phyloP scores from a whole-genome alignment of 2,113 vertebrate species.

The Campylomormyrus tamandua region DNA sequence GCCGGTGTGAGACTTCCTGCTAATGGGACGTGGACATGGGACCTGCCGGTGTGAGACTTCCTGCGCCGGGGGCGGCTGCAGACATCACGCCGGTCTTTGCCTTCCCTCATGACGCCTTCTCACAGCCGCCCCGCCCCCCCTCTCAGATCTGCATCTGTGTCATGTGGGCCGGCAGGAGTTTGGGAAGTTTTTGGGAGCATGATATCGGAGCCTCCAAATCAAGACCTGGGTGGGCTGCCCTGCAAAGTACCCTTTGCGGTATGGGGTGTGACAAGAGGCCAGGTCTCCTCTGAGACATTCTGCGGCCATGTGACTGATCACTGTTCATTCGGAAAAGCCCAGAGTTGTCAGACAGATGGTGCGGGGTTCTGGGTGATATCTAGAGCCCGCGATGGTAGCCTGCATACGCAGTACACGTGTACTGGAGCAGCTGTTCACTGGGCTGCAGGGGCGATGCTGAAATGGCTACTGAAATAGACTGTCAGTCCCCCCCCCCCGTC shows the following conservation, averaged over 20 bases:
- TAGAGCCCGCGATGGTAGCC: not conserved
- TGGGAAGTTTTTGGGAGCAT: not conserved
- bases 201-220: not conserved
- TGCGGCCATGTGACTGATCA: not conserved
- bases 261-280: not conserved
- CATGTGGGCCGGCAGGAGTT: not conserved
- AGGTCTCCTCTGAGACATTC: not conserved
- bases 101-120: not conserved
- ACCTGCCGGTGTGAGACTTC: not conserved
- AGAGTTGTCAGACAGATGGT: not conserved
- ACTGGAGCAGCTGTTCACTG: not conserved
- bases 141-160: not conserved
- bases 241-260: not conserved
- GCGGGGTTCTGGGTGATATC: not conserved
- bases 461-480: not conserved
- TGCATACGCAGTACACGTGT: not conserved
- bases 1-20: not conserved
- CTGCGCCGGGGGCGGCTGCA: not conserved
- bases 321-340: not conserved
- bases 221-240: not conserved
- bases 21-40: too few relatives aligned
- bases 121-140: not conserved
- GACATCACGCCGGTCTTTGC: not conserved
- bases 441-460: not conserved
- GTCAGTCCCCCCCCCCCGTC: not conserved